These are phyloP conservation scores for Sialia sialis DNA, from an alignment of 2,113 vertebrate genomes.

Conservation along the genomic window DNA sequence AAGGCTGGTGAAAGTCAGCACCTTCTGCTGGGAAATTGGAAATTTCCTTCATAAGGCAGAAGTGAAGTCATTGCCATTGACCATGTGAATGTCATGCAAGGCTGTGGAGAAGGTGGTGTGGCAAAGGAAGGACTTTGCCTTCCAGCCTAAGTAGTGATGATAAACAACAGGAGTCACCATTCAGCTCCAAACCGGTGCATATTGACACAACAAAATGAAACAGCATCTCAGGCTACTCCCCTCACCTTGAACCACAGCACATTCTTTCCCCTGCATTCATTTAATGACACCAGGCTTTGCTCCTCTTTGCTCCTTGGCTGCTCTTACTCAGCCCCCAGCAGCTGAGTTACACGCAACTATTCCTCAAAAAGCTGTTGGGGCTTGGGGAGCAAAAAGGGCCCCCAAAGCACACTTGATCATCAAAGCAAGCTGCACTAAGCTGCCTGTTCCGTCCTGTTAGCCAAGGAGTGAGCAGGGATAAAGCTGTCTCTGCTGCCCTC, in stretches of 20 bases:
- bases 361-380: not conserved
- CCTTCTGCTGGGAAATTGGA: not conserved
- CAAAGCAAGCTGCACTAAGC: not conserved
- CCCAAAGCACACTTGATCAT: not conserved
- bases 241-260: not conserved
- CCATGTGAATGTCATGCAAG: fast-evolving
- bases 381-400: not conserved
- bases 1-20: not conserved
- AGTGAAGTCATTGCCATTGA: fast-evolving
- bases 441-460: fast-evolving
- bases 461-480: fast-evolving
- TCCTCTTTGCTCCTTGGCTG: not conserved
- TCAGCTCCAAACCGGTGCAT: not conserved
- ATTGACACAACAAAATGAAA: not conserved
- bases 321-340: not conserved
- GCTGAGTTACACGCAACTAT: too few species aligned
- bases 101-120: not conserved
- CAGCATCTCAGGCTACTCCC: not conserved
- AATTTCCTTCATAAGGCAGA: not conserved
- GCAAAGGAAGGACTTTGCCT: not conserved
- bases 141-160: not conserved
- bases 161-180: not conserved
- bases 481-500: not conserved
- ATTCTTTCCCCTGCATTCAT: fast-evolving
- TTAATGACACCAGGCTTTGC: not conserved